Evolutionary conservation across 2,113 vertebrate genomes (phyloP).

Genomic region (Paraplagusia blochii): DNA sequence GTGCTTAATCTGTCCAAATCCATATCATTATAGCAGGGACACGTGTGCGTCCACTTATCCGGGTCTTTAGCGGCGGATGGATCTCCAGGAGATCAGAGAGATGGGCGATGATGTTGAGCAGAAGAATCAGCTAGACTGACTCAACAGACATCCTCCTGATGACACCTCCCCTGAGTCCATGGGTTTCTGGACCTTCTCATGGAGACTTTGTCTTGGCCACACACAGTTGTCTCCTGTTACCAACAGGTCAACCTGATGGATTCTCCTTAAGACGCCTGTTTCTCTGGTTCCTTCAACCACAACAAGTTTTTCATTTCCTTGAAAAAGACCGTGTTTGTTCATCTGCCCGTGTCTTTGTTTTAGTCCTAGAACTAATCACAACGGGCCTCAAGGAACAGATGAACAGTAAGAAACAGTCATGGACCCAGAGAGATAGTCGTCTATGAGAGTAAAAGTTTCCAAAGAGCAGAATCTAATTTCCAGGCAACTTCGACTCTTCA

Average conservation of each 20-base stretch:
- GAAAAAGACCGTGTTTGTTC: slow-evolving; percentile 23
- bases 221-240: slow-evolving; percentile 12
- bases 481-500: not conserved
- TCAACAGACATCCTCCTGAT: too few species aligned
- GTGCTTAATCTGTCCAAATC: slow-evolving; percentile 70
- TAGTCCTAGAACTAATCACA: slow-evolving; percentile 52
- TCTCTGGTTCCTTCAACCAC: slow-evolving; percentile 12
- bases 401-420: too few species aligned
- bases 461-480: too few species aligned
- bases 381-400: slow-evolving; percentile 20
- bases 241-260: not conserved
- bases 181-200: not conserved
- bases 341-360: slow-evolving; percentile 27
- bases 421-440: not conserved
- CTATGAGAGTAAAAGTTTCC: too few species aligned
- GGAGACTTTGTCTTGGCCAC: not conserved
- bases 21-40: slow-evolving; percentile 60
- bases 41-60: slow-evolving; percentile 47
- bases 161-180: too few species aligned
- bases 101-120: not conserved
- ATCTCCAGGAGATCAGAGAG: slow-evolving; percentile 25
- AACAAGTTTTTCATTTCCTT: slow-evolving; percentile 36
- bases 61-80: slow-evolving; percentile 30
- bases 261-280: not conserved
- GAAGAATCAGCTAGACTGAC: too few species aligned